phyloP scores from a whole-genome alignment of 1,140 invertebrate species.

The Ganaspis sp. region DNA sequence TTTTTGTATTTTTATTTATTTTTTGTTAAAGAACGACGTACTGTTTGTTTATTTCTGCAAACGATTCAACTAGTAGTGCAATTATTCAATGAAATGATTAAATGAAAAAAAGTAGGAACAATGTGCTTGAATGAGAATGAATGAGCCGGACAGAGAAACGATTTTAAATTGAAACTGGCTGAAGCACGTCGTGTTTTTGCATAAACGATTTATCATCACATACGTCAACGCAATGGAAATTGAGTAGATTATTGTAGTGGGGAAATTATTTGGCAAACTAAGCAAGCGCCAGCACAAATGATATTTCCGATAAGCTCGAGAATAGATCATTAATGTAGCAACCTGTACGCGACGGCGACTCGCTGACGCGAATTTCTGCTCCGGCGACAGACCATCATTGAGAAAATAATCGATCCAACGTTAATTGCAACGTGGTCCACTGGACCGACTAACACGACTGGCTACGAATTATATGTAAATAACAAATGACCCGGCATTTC shows the following conservation, averaged over 20 bases:
- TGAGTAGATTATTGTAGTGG: constrained; percentile 2
- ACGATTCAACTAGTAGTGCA: no score
- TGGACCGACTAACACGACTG: constrained; percentile 51
- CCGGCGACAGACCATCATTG: constrained; percentile 15
- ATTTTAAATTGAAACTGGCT: no score
- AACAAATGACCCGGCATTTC: constrained; percentile 63
- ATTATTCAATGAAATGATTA: no score
- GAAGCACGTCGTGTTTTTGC: neutral
- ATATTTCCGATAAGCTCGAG: constrained; percentile 27
- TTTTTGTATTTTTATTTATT: no score
- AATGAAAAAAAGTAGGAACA: no score
- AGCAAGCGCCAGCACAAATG: neutral
- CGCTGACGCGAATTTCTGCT: neutral
- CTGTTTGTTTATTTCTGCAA: no score
- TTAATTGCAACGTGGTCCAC: constrained; percentile 59
- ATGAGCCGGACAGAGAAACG: no score
- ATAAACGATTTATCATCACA: neutral
- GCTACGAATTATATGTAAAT: constrained; percentile 67
- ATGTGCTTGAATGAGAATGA: no score
- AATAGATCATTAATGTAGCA: constrained; percentile 9
- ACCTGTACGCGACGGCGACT: neutral
- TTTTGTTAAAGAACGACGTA: no score
- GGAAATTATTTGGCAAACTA: neutral
- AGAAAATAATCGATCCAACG: constrained; percentile 65
- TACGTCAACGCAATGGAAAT: neutral